Percentiles rank a stretch among this genome's conserved stretches.
phyloP scores from a whole-genome alignment of 1,140 invertebrate species.

The Drosophila sproati region DNA sequence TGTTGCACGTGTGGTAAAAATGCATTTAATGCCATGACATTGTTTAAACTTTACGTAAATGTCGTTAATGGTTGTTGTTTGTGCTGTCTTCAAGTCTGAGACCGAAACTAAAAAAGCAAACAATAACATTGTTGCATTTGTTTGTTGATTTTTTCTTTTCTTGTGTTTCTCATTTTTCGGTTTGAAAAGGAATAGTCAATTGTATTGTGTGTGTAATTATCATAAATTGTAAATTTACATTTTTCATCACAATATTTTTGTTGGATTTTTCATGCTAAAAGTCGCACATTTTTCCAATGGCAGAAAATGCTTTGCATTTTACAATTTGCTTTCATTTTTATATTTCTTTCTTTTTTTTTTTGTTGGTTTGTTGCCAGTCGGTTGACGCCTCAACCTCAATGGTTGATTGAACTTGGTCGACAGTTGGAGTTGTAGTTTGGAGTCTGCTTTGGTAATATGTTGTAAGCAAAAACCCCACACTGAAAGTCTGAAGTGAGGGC shows the following conservation, averaged over 20 bases:
- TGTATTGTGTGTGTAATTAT: constrained; percentile 74
- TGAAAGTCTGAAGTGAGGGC: constrained; percentile 24
- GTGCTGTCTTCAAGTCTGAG: constrained; percentile 41
- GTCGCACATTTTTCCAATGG: constrained; percentile 75
- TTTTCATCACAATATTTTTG: constrained; percentile 49
- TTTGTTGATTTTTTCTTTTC: constrained; percentile 21
- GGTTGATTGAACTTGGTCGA: constrained; percentile 79
- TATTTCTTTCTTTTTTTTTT: constrained; percentile 26
- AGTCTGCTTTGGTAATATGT: constrained; percentile 39
- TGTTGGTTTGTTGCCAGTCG: constrained; percentile 21
- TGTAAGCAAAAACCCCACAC: constrained; percentile 37
- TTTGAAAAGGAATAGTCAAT: constrained; percentile 79
- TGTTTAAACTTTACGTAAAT: constrained; percentile 75
- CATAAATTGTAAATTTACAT: constrained; percentile 79
- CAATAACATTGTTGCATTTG: constrained; percentile 56
- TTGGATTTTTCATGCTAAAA: constrained; percentile 64
- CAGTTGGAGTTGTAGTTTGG: neutral
- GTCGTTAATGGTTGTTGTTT: constrained; percentile 60
- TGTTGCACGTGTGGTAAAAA: constrained; percentile 18
- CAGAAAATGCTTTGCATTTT: constrained; percentile 69
- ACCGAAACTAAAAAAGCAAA: constrained; percentile 41
- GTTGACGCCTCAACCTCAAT: constrained; percentile 78
- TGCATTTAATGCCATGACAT: constrained; percentile 45
- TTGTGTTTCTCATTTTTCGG: neutral
- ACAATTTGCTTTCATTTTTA: constrained; percentile 71